Conservation (phyloP, 1,140 invertebrate species). For the Bradynema listronoti region DNA sequence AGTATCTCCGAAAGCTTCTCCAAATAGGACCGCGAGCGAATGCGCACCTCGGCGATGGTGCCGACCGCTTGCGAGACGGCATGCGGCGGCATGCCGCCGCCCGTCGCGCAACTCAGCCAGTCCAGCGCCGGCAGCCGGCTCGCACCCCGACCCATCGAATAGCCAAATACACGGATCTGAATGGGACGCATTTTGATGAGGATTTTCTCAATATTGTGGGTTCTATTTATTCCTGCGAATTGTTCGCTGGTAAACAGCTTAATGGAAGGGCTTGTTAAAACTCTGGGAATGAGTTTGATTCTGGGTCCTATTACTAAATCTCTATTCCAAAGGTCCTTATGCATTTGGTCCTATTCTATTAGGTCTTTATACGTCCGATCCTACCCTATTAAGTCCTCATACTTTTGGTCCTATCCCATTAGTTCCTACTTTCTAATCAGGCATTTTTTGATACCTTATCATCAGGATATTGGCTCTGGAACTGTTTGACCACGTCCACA, state of each 20-base stretch:
- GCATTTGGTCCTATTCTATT: no score
- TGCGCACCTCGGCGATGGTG: conserved; percentile 50
- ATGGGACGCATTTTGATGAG: neutral
- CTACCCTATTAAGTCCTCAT: no score
- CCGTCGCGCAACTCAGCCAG: conserved; percentile 42
- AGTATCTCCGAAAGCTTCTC: conserved; percentile 33
- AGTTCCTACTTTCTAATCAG: no score
- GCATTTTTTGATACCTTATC: conserved; percentile 20
- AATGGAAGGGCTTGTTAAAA: no score
- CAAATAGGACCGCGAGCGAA: conserved; percentile 41
- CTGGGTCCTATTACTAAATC: no score
- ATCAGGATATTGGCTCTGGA: conserved; percentile 29
- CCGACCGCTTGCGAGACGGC: conserved; percentile 40
- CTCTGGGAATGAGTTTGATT: no score
- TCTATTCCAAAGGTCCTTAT: no score
- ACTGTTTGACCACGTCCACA: conserved; percentile 36
- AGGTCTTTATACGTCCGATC: no score
- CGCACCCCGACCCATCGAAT: conserved; percentile 54
- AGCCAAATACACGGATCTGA: conserved; percentile 50
- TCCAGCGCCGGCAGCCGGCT: conserved; percentile 41
- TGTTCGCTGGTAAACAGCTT: no score
- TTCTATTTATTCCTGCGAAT: no score
- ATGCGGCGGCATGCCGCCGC: conserved; percentile 17
- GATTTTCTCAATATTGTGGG: conserved; percentile 14
- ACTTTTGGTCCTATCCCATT: no score